Conservation (phyloP, 2,113 vertebrate species). For the Colossoma macropomum region DNA sequence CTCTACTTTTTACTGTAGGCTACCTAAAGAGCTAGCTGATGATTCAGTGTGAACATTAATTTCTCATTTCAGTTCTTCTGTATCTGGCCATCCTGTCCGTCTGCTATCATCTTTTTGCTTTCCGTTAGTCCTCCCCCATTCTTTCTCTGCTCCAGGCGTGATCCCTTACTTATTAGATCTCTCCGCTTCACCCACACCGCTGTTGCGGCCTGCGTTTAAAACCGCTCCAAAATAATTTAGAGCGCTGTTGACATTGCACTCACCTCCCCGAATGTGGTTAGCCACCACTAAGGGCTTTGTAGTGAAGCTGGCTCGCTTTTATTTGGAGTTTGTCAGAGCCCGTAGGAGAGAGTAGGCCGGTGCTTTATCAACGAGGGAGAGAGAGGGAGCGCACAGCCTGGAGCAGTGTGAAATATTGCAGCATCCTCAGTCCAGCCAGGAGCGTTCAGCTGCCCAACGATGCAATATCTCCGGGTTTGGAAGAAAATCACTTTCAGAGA, state of each 20-base stretch:
- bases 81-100: background rate
- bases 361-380: conserved; percentile 45
- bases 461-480: conserved; percentile 49
- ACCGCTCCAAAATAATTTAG: conserved; percentile 51
- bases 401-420: conserved; percentile 58
- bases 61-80: background rate
- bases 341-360: conserved; percentile 35
- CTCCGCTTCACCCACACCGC: conserved; percentile 20
- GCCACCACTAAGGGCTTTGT: conserved; percentile 48
- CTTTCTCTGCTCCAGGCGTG: conserved; percentile 41
- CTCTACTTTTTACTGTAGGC: background rate
- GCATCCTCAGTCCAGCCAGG: conserved; percentile 36
- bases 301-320: conserved; percentile 49
- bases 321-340: conserved; percentile 53
- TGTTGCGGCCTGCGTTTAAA: conserved; percentile 47
- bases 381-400: conserved; percentile 46
- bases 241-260: conserved; percentile 49
- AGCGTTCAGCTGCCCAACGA: conserved; percentile 31
- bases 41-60: background rate
- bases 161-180: conserved; percentile 50
- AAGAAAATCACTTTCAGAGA: conserved; percentile 37
- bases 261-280: conserved; percentile 46
- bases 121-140: background rate
- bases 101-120: background rate
- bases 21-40: background rate